Conservation (phyloP, 2,888 invertebrate genomes). For the Ferrisia virgata region DNA sequence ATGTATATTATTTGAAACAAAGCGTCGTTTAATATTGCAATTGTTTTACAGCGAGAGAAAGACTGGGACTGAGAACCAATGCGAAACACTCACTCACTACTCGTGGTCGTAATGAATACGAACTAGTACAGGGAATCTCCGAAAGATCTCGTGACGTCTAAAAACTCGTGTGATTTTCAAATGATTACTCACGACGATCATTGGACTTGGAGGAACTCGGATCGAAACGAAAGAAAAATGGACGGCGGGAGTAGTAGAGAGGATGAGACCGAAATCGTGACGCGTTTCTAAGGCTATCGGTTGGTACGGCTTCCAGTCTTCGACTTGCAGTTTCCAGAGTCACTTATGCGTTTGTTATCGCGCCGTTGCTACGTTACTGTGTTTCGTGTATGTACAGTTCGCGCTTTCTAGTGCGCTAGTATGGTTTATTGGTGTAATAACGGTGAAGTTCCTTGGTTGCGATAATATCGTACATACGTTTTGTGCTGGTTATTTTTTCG, state of each 20-base stretch:
- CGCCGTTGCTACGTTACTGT: constrained; percentile 41
- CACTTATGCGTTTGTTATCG: constrained; percentile 21
- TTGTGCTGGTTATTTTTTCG: background rate
- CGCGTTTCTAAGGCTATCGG: constrained; percentile 33
- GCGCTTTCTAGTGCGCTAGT: background rate
- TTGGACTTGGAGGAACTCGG: no score
- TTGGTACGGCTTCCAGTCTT: constrained; percentile 9
- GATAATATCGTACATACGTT: background rate
- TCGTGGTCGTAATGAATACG: background rate
- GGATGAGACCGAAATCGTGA: constrained; percentile 39
- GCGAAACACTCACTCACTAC: no score
- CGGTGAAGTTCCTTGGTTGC: background rate
- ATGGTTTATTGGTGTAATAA: constrained; percentile 7
- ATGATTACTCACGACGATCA: constrained; percentile 15
- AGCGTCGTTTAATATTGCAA: no score
- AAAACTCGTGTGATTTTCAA: background rate
- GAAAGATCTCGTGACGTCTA: background rate
- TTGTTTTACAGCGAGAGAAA: no score
- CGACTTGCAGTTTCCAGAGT: constrained; percentile 1
- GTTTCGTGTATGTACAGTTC: constrained; percentile 11
- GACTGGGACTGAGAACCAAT: background rate
- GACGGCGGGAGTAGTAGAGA: background rate
- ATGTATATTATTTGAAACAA: no score
- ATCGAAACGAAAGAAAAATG: background rate
- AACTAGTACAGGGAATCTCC: background rate